Conservation (phyloP, 2,888 invertebrate genomes). For the Mamestra brassicae region DNA sequence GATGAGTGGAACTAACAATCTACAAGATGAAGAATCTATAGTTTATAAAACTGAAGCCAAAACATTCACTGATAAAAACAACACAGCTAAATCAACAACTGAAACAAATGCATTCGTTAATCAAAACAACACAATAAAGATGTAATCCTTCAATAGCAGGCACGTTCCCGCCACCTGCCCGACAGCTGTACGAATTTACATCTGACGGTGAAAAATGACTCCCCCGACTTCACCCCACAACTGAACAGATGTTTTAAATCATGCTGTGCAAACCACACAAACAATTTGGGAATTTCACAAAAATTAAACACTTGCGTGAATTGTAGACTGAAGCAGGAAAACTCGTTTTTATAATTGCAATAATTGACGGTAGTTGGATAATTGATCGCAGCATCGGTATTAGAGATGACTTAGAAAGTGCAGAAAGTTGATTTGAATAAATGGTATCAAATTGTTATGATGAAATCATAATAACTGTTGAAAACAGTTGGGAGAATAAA, state of each 20-base stretch:
- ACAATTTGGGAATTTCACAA: slow-evolving; percentile 63
- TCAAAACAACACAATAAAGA: slow-evolving; percentile 67
- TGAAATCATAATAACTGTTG: slow-evolving; percentile 20
- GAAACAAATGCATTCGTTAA: slow-evolving; percentile 56
- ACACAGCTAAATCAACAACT: slow-evolving; percentile 28
- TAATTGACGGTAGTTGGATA: slow-evolving; percentile 61
- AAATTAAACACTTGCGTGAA: slow-evolving; percentile 57
- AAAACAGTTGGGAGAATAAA: slow-evolving; percentile 25
- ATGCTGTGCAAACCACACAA: slow-evolving; percentile 46
- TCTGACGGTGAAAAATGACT: slow-evolving; percentile 83
- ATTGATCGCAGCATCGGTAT: slow-evolving; percentile 44
- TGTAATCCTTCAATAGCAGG: slow-evolving; percentile 76
- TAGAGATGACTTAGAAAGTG: slow-evolving; percentile 61
- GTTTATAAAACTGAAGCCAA: slow-evolving; percentile 5
- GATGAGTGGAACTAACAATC: not conserved
- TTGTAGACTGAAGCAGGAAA: slow-evolving; percentile 47
- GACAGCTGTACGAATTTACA: slow-evolving; percentile 85
- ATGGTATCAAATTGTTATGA: slow-evolving; percentile 37
- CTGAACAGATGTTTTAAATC: slow-evolving; percentile 81
- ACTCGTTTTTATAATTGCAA: slow-evolving; percentile 66
- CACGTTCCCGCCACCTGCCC: slow-evolving; percentile 86
- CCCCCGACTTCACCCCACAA: slow-evolving; percentile 76
- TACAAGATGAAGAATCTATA: not conserved
- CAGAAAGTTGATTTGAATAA: slow-evolving; percentile 53
- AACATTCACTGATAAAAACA: slow-evolving; percentile 15